Evolutionary conservation across 2,888 invertebrate species (phyloP), one percentile per base, ranked within the genome.

Genomic region (Ptilodon capucinus): DNA sequence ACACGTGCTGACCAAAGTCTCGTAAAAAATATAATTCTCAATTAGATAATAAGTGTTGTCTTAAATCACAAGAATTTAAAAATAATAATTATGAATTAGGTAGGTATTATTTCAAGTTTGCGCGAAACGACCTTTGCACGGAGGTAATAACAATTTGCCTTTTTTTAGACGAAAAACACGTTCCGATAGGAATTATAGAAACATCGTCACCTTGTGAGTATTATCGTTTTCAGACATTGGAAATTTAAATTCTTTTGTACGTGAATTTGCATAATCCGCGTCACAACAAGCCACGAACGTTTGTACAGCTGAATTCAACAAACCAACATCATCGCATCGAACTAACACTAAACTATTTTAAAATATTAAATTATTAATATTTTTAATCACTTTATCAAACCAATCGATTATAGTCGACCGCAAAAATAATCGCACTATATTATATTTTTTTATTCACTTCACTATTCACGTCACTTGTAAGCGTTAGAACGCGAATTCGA

Each of bases 221-320:
- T 60, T 60, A 60, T 63, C 59, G 52, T 64, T 73, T 72, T 65
- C 68, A 72, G 68, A 70, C 68, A 53, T 58, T 60, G 53, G 57
- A 64, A 60, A 74, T 75, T 73, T 60, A 68, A 72, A 77, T 75
- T 74, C 71, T 75, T 74, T 79, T 75, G 71, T 74, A 49, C 60
- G 52, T 56, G 48, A 71, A 76, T 78, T 75, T 72, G 63, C 73
- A 74, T 77, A 71, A 66, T 68, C 51, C 56, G 48, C 71, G 66
- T 65, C 64, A 69, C 69, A 63, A 65, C 54, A 67, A 57, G 57
- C 50, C 56, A 57, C 60, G 55, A 62, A 59, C 55, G 63, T 78
- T 76, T 76, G 58, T 54, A 67, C 79, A 79, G 76, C 75, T 79
- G 76, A 62, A 74, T 66, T 48, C 54, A 54, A 60, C 54, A 66